These are phyloP conservation scores for Apeltes quadracus DNA, from an alignment of 2,113 vertebrate species.

Conservation along the genomic window DNA sequence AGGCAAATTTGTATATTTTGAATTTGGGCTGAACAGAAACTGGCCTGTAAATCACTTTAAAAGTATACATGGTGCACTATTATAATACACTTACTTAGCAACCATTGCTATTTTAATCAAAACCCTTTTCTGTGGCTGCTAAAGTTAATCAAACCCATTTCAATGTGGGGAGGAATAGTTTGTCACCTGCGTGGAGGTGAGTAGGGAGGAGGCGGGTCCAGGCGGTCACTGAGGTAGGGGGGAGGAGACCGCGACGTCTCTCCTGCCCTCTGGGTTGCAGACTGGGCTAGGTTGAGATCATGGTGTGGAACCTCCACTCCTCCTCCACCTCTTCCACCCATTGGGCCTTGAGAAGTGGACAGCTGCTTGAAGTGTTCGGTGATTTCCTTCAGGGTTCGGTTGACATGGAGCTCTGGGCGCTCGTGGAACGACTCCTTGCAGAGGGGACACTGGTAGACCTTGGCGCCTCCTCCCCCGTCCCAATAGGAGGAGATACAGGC, in stretches of 20 bases:
- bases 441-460: constrained; percentile 73
- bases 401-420: constrained; percentile 78
- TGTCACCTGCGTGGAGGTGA: constrained; percentile 44
- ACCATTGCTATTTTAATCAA: neutral
- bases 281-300: neutral
- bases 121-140: neutral
- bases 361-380: constrained; percentile 79
- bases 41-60: neutral
- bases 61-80: neutral
- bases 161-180: neutral
- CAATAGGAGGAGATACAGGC: constrained; percentile 78
- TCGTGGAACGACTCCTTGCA: constrained; percentile 79
- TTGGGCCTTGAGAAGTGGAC: neutral
- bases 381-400: constrained; percentile 81
- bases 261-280: neutral
- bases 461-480: constrained; percentile 45
- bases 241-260: constrained; percentile 41
- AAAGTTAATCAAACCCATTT: neutral
- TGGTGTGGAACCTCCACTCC: neutral
- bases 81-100: neutral
- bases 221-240: neutral
- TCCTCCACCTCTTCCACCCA: neutral
- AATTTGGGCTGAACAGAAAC: too few relatives aligned
- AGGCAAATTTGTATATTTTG: too few relatives aligned
- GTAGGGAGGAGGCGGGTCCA: constrained; percentile 47